A percentile compares a stretch with the other conserved stretches of the same genome.
Evolutionary conservation across 1,140 invertebrate species (phyloP).

Genomic region (Bombus waltoni): DNA sequence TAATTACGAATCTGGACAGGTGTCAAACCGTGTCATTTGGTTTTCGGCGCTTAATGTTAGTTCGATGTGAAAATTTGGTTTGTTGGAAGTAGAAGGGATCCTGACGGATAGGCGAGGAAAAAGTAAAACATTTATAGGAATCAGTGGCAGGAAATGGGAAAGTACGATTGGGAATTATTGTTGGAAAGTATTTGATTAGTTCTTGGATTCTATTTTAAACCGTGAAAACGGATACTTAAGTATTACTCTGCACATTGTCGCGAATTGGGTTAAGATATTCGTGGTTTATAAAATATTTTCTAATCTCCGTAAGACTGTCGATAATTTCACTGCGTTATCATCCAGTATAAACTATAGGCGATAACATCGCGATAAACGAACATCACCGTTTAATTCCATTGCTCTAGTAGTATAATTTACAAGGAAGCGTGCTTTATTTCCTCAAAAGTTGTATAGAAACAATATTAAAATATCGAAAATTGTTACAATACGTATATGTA

Average conservation of each 20-base stretch:
- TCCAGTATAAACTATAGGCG: no score
- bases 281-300: background rate
- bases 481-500: background rate
- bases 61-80: constrained; percentile 6
- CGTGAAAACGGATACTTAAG: background rate
- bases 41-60: background rate
- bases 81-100: background rate
- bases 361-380: background rate
- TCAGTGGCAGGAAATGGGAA: constrained; percentile 15
- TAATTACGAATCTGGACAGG: no score
- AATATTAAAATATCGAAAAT: no score
- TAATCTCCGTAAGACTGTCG: no score
- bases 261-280: background rate
- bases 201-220: background rate
- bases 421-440: no score
- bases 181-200: constrained; percentile 22
- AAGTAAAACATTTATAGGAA: constrained; percentile 8
- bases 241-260: no score
- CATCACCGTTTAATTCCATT: background rate
- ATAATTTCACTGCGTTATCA: background rate
- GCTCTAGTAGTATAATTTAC: no score
- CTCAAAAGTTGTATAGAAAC: no score
- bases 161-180: background rate
- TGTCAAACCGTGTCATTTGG: background rate
- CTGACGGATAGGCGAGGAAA: constrained; percentile 1